Evolutionary conservation across 2,797 vertebrate species (phyloP).

Genomic region (Pangasius djambal): DNA sequence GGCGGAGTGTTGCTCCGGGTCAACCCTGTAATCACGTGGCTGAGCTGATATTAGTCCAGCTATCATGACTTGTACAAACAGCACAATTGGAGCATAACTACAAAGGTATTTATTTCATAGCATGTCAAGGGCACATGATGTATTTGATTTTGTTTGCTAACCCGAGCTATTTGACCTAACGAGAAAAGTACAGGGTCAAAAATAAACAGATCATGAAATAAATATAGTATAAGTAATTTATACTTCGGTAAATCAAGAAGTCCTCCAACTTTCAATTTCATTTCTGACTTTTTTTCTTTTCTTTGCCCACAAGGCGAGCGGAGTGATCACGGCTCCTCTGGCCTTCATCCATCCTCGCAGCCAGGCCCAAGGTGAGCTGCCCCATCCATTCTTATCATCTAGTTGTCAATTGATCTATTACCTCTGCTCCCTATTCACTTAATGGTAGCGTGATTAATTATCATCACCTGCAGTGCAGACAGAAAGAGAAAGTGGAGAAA

Average conservation of each 20-base stretch:
- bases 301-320: constrained; percentile 44
- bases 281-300: constrained; percentile 28
- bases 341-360: constrained; percentile 63
- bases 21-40: not conserved
- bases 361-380: constrained; percentile 77
- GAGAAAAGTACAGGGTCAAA: not conserved
- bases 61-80: not conserved
- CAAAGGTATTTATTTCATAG: no score
- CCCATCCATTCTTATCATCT: constrained; percentile 78
- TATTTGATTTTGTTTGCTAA: no score
- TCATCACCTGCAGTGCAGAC: constrained; percentile 59
- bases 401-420: constrained; percentile 81
- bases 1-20: not conserved
- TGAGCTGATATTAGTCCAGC: not conserved
- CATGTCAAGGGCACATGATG: no score
- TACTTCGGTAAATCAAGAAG: not conserved
- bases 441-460: constrained; percentile 78
- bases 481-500: constrained; percentile 57
- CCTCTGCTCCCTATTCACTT: constrained; percentile 72
- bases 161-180: not conserved
- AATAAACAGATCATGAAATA: not conserved
- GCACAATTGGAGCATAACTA: no score
- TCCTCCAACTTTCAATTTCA: not conserved
- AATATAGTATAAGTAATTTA: not conserved
- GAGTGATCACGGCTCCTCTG: constrained; percentile 53